These are phyloP conservation scores for Acanthiza pusilla DNA, from an alignment of 2,797 vertebrate genomes.

Conservation along the genomic window DNA sequence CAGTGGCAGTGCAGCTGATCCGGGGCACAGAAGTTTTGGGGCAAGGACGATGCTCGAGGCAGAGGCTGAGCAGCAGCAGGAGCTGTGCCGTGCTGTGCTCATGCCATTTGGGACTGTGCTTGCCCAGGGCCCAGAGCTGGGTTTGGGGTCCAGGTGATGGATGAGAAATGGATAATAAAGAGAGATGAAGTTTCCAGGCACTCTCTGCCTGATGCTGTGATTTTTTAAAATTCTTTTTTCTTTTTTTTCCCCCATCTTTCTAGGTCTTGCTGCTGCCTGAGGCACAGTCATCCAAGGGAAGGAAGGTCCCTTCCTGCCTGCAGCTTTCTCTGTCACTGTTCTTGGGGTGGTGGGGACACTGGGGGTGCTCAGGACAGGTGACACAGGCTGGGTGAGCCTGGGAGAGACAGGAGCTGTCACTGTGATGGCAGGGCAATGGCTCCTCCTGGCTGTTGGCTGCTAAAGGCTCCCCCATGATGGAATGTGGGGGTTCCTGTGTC, in stretches of 20 bases:
- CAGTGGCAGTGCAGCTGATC: neutral
- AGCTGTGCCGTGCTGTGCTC: neutral
- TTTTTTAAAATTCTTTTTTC: too few species aligned
- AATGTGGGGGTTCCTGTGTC: neutral
- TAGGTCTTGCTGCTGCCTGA: neutral
- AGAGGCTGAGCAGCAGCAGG: neutral
- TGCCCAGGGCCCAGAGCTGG: neutral
- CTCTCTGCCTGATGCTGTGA: neutral
- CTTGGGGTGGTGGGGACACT: neutral
- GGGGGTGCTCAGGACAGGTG: neutral
- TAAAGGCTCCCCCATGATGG: neutral
- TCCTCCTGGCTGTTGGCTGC: neutral
- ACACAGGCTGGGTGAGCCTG: neutral
- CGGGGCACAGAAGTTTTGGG: neutral
- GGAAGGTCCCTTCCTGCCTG: too few species aligned
- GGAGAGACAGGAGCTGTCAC: neutral
- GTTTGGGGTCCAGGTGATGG: neutral
- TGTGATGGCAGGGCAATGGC: neutral
- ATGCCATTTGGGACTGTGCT: rapidly evolving
- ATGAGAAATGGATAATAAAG: neutral
- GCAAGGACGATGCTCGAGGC: neutral
- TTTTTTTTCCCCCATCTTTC: too few species aligned
- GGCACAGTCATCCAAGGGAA: neutral
- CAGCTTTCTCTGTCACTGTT: rapidly evolving
- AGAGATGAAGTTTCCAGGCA: neutral